Base-by-base conservation (phyloP, 2,797 vertebrate genomes). In the Spinus pinus region DNA sequence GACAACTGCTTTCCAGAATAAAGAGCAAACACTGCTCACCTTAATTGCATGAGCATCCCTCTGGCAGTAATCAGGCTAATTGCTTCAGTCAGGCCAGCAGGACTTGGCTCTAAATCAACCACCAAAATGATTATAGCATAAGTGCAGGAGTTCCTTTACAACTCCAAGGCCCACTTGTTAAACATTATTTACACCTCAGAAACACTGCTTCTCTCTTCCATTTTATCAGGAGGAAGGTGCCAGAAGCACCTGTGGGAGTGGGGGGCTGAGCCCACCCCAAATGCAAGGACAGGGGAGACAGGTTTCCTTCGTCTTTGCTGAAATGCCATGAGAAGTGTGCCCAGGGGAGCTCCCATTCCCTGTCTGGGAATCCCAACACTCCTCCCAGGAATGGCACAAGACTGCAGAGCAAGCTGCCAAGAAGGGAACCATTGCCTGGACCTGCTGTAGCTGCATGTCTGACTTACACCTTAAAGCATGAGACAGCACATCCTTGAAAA, bases 141-240 rank as follows among this genome's bases (percentile, higher is more conserved):
- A 91, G 78, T 60, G 42, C 41, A 70, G 6, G 37, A 87, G 62
- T 61, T 90, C 58, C 56, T 92, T 83, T 58, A 81, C 56, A 62
- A 78, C 54, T 92, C 79, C 65, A 70, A 89, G 61, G 19, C 58
- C 50, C 19, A 5, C 28, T 81, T 12, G 1, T 54, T 91, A 85
- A 85, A 61, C 69, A 10, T 74, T 94, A 87, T 71, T 96, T 97
- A 95, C 89, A 95, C 82, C 74, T 95, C 60, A 85, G 93, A 90
- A 94, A 79, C 1, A 30, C 53, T 39, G 23, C 67, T 90, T 80
- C 56, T 27, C 17, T 81, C 90, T 93, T 49, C 20, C 35, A 27
- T 90, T 92, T 79, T 15, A 22, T 56, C 75, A 89, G 53, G 56
- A 74, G 65, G 79, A 83, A 33, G 27, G 56, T 47, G 15, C 71